These are phyloP conservation scores for Gadopsis marmoratus DNA, from an alignment of 2,797 vertebrate genomes.

Conservation along the genomic window DNA sequence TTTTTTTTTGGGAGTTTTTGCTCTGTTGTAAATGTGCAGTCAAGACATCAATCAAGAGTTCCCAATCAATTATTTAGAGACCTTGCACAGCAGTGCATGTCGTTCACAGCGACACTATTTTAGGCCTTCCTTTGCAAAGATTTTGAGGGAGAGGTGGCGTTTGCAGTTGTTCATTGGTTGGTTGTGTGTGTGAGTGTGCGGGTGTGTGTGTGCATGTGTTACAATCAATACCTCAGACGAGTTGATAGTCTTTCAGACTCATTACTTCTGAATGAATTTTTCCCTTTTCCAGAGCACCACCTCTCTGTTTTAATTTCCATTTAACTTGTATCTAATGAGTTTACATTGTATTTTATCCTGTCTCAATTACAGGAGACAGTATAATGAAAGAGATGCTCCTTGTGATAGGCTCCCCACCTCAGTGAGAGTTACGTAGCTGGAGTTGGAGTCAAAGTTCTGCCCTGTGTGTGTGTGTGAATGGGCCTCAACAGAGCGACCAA, in stretches of 20 bases:
- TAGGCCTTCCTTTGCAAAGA: constrained; percentile 40
- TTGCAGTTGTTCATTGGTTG: constrained; percentile 22
- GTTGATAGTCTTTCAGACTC: constrained; percentile 50
- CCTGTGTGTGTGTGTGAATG: constrained; percentile 54
- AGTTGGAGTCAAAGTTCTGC: constrained; percentile 48
- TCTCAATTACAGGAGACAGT: constrained; percentile 63
- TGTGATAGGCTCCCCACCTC: constrained; percentile 40
- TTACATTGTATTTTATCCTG: constrained; percentile 54
- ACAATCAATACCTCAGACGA: constrained; percentile 54
- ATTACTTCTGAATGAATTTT: constrained; percentile 51
- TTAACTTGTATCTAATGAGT: constrained; percentile 60
- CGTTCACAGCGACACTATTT: constrained; percentile 42
- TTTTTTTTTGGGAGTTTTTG: no score
- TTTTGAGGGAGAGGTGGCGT: constrained; percentile 27
- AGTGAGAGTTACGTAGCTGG: constrained; percentile 34
- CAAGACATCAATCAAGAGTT: constrained; percentile 65
- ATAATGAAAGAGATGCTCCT: constrained; percentile 62
- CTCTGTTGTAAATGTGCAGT: constrained; percentile 58
- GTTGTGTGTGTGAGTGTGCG: not conserved
- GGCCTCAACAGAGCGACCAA: constrained; percentile 44
- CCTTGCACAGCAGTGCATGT: constrained; percentile 33
- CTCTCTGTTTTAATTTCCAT: constrained; percentile 57
- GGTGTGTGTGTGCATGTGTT: constrained; percentile 14
- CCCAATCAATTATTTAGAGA: constrained; percentile 60
- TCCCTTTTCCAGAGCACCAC: constrained; percentile 26